Base-by-base conservation (phyloP, 1,140 invertebrate genomes). In the Sinonovacula constricta region DNA sequence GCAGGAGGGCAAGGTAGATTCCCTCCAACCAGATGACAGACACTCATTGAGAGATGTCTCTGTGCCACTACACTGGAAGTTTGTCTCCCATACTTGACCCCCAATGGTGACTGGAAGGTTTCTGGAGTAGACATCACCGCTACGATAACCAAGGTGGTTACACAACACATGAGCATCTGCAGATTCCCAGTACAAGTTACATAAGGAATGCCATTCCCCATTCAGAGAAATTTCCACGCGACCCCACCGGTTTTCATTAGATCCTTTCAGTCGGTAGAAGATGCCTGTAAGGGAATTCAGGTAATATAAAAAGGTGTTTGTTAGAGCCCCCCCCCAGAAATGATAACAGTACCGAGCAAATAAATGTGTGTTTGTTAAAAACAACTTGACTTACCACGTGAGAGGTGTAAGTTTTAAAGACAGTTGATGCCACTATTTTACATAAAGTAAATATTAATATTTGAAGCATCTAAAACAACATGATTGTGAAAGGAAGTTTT, bases 121-220 rank as follows among this genome's bases (percentile, higher is more conserved):
- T 24, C 12, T n/a, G 28, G 12, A 3, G 34, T 34, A 57, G 3
- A 51, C 70, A 7, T 69, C 34, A 5, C 79, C 79, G 7, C 56
- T 51, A 30, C 54, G 24, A 30, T 71, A 81, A 12, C 66, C 80
- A 10, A 81, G 34, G 60, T 69, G 67, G 53, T 57, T 70, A 54
- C 80, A 81, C 0, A 74, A 15, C 15, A 81, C 80, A 18, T 60
- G 49, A 3, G 80, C 80, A 34, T 81, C 80, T 34, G 51, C 22
- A 28, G 66, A 45, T 34, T 72, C 62, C 67, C 74, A 81, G 60
- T 69, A 49, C 5, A 36, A 54, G 51, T 51, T 68, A 66, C 80
- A 81, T 24, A 81, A 2, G 2, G 80, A 70, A 3, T 63, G 67
- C 80, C 80, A 81, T 45, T 63, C 62, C 7, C 80, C 80, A 26